Conservation (phyloP, 1,140 invertebrate species). For the Listronotus bonariensis region DNA sequence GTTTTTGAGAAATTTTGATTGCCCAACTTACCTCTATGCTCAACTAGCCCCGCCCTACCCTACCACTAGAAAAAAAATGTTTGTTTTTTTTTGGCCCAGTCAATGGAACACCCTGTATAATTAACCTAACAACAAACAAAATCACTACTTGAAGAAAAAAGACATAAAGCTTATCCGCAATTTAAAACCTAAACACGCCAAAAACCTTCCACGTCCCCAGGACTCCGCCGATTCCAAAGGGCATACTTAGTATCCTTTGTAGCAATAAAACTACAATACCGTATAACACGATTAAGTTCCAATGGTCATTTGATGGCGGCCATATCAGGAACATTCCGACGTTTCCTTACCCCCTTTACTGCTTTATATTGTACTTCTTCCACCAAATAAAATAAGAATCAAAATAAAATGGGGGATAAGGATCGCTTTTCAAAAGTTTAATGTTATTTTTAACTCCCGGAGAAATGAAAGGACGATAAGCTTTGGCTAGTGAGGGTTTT, state of each 20-base stretch:
- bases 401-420: conserved; percentile 42
- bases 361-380: conserved; percentile 38
- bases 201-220: conserved; percentile 3
- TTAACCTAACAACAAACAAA: too few relatives aligned
- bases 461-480: conserved; percentile 20
- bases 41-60: too few relatives aligned
- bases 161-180: neutral
- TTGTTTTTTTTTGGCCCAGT: too few relatives aligned
- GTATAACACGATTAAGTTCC: conserved; percentile 34
- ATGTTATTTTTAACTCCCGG: conserved; percentile 31
- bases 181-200: conserved; percentile 11
- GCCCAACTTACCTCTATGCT: too few relatives aligned
- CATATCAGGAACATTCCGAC: conserved; percentile 36
- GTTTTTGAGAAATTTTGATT: too few relatives aligned
- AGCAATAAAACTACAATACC: conserved; percentile 36
- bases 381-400: conserved; percentile 47
- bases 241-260: conserved; percentile 30
- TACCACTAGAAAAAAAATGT: too few relatives aligned
- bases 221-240: conserved; percentile 18
- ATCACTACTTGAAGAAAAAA: too few relatives aligned
- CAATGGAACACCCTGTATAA: too few relatives aligned
- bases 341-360: conserved; percentile 36
- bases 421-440: conserved; percentile 41
- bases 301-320: conserved; percentile 38
- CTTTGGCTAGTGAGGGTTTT: conserved; percentile 4